Evolutionary conservation across 2,888 invertebrate genomes (phyloP).

Genomic region (Lomographa bimaculata): DNA sequence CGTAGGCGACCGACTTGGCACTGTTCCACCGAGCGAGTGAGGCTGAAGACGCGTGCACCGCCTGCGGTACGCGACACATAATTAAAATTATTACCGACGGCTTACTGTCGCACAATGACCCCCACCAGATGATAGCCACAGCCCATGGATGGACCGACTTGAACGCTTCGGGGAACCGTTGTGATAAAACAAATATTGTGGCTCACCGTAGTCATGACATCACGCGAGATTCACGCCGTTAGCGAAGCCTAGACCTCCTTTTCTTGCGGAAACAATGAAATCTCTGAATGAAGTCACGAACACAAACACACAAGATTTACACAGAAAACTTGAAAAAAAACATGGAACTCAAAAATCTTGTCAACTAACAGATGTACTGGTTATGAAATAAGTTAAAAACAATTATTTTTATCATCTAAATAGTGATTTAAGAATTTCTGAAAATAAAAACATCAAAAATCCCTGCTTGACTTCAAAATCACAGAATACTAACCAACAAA

Average conservation of each 20-base stretch:
- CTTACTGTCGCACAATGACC: constrained; percentile 31
- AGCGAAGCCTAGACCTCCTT: constrained; percentile 40
- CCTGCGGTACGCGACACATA: constrained; percentile 41
- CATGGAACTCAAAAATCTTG: background rate
- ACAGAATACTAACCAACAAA: too few relatives aligned
- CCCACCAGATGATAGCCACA: constrained; percentile 23
- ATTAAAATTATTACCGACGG: constrained; percentile 50
- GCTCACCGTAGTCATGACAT: constrained; percentile 68
- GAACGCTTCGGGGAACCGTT: constrained; percentile 24
- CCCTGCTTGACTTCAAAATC: too few relatives aligned
- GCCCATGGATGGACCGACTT: too few relatives aligned
- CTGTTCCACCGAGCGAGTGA: constrained; percentile 58
- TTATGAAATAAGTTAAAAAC: too few relatives aligned
- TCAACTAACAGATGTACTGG: too few relatives aligned
- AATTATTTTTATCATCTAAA: too few relatives aligned
- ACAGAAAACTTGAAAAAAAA: constrained; percentile 13
- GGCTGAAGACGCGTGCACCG: constrained; percentile 39
- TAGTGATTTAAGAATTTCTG: constrained; percentile 2
- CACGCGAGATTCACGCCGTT: constrained; percentile 38
- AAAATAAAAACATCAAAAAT: too few relatives aligned
- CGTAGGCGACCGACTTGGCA: constrained; percentile 69
- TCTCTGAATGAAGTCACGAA: constrained; percentile 28
- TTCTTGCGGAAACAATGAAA: constrained; percentile 42
- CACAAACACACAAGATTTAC: constrained; percentile 22
- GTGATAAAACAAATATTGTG: constrained; percentile 35